These are phyloP conservation scores for Kryphioiulus occultus DNA, from an alignment of 2,888 invertebrate species.

Conservation along the genomic window DNA sequence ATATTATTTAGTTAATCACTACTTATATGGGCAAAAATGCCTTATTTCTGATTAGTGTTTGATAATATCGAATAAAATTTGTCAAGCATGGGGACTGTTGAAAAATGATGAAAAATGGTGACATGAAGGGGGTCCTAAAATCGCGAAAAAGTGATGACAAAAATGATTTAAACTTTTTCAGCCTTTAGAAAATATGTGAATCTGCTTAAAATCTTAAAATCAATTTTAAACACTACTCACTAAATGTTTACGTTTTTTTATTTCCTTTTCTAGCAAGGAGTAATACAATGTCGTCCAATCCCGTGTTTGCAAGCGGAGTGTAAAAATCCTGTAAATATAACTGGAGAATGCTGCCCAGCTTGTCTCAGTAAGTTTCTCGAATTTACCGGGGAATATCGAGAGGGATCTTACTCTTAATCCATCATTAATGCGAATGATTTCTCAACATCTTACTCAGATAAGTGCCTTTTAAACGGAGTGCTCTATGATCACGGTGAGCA, in stretches of 20 bases:
- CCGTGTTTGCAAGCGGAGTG: constrained; percentile 80
- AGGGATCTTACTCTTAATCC: background rate
- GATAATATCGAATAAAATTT: too few species aligned
- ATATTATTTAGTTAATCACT: too few species aligned
- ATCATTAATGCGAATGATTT: background rate
- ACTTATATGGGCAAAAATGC: too few species aligned
- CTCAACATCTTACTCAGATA: constrained; percentile 67
- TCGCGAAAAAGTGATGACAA: too few species aligned
- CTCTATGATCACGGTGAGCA: constrained; percentile 83
- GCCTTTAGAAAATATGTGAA: too few species aligned
- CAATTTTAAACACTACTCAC: too few species aligned
- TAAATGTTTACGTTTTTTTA: background rate
- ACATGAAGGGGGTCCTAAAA: too few species aligned
- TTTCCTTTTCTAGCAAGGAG: constrained; percentile 66
- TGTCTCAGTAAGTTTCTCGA: constrained; percentile 77
- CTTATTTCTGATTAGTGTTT: too few species aligned
- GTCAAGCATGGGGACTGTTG: too few species aligned
- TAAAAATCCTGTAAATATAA: constrained; percentile 78
- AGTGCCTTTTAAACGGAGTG: constrained; percentile 73
- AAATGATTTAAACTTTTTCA: too few species aligned
- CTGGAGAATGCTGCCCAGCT: constrained; percentile 83
- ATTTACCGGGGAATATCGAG: background rate
- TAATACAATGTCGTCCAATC: constrained; percentile 81
- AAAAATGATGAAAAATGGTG: too few species aligned
- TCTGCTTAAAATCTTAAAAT: too few species aligned